These are phyloP conservation scores for Drosophila merina DNA, from an alignment of 2,888 invertebrate species.

Conservation along the genomic window DNA sequence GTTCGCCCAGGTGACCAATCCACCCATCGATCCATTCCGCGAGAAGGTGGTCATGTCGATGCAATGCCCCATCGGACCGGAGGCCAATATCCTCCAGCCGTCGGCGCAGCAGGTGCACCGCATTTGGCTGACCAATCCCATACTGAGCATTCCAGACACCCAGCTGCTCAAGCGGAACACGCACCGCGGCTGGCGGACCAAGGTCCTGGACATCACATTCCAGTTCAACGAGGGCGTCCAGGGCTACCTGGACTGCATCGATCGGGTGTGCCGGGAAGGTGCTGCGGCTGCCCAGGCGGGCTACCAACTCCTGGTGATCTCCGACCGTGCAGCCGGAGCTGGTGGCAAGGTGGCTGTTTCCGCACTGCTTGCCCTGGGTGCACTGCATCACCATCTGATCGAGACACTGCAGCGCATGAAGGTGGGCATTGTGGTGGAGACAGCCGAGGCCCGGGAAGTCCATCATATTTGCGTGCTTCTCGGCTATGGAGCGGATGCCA, in stretches of 20 bases:
- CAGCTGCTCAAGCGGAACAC: slow-evolving; percentile 93
- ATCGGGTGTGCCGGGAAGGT: slow-evolving; percentile 92
- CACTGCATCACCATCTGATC: slow-evolving; percentile 97
- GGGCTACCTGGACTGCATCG: slow-evolving; percentile 92
- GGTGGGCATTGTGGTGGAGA: slow-evolving; percentile 96
- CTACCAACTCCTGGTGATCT: slow-evolving; percentile 93
- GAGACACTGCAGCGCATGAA: slow-evolving; percentile 98
- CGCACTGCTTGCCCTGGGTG: slow-evolving; percentile 93
- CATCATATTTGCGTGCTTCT: slow-evolving; percentile 98
- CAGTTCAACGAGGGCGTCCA: slow-evolving; percentile 89
- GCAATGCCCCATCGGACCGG: slow-evolving; percentile 98
- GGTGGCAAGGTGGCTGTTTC: slow-evolving; percentile 89
- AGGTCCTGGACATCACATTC: slow-evolving; percentile 95
- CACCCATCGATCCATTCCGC: slow-evolving; percentile 99
- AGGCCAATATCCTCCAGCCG: slow-evolving; percentile 96
- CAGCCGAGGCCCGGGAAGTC: slow-evolving; percentile 97
- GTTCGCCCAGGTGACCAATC: slow-evolving; percentile 99
- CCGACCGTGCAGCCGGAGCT: slow-evolving; percentile 89
- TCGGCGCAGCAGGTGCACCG: slow-evolving; percentile 94
- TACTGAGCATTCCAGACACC: slow-evolving; percentile 95
- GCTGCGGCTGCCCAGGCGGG: slow-evolving; percentile 90
- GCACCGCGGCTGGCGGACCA: slow-evolving; percentile 94
- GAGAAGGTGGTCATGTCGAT: slow-evolving; percentile 99
- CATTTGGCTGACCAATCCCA: slow-evolving; percentile 96
- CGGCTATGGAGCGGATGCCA: slow-evolving; percentile 98